phyloP scores from a whole-genome alignment of 2,797 vertebrate genomes.

The Rousettus madagascariensis region DNA sequence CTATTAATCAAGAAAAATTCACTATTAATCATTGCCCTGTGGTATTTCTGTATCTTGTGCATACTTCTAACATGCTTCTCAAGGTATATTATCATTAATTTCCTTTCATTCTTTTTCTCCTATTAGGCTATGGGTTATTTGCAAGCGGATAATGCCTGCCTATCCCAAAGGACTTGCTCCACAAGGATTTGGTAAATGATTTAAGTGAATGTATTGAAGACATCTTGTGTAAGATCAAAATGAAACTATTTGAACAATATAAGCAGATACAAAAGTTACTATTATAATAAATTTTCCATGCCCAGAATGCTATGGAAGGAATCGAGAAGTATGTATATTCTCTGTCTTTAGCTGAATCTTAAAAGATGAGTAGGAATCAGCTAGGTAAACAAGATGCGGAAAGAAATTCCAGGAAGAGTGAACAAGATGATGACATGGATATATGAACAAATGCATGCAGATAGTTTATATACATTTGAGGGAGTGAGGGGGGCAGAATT shows the following conservation, averaged over 20 bases:
- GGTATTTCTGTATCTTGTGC: neutral
- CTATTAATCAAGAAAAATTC: neutral
- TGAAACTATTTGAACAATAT: neutral
- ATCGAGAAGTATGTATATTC: neutral
- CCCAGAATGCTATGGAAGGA: neutral
- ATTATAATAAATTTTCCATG: neutral
- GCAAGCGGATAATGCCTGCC: neutral
- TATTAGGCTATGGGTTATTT: neutral
- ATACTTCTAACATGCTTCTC: neutral
- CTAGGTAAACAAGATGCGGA: neutral
- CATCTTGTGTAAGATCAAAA: neutral
- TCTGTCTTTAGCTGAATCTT: neutral
- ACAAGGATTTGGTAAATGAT: neutral
- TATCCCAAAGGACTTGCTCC: neutral
- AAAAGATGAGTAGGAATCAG: neutral
- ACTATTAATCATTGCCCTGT: neutral
- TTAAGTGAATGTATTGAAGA: neutral
- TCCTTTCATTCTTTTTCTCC: neutral
- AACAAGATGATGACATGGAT: neutral
- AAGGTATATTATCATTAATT: neutral
- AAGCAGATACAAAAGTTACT: neutral
- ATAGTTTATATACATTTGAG: neutral
- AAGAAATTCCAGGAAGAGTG: neutral
- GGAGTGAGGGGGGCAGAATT: neutral
- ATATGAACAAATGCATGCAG: neutral